phyloP scores from a whole-genome alignment of 2,888 invertebrate species.

The Phyllotreta cruciferae region DNA sequence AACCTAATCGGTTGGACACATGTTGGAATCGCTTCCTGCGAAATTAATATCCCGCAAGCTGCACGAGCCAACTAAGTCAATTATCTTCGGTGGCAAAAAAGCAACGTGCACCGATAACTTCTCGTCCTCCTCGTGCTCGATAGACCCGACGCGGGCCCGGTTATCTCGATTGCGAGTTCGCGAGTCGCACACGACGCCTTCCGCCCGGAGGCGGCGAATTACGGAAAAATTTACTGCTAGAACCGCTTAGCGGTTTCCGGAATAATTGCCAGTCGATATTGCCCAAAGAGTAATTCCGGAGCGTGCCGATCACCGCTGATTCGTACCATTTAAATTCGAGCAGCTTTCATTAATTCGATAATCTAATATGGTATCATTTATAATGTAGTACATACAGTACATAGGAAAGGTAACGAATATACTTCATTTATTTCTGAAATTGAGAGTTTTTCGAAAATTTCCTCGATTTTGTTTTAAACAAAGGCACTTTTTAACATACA shows the following conservation, averaged over 20 bases:
- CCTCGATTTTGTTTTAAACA: too few species aligned
- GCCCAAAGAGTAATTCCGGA: constrained; percentile 5
- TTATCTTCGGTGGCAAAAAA: constrained; percentile 12
- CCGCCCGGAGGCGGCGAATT: constrained; percentile 18
- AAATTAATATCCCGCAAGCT: neutral
- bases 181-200: constrained; percentile 18
- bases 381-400: too few species aligned
- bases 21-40: too few species aligned
- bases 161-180: constrained; percentile 23
- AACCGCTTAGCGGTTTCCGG: constrained; percentile 21
- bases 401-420: too few species aligned
- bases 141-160: constrained; percentile 3
- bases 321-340: too few species aligned
- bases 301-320: too few species aligned
- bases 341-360: too few species aligned
- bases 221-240: constrained; percentile 34
- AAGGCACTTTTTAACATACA: too few species aligned
- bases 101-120: constrained; percentile 22
- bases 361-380: too few species aligned
- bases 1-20: too few species aligned
- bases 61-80: constrained; percentile 6
- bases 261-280: constrained; percentile 37
- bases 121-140: constrained; percentile 19
- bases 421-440: too few species aligned
- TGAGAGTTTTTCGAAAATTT: too few species aligned